Conservation (phyloP, 1,140 invertebrate species). For the Zaprionus vittiger region DNA sequence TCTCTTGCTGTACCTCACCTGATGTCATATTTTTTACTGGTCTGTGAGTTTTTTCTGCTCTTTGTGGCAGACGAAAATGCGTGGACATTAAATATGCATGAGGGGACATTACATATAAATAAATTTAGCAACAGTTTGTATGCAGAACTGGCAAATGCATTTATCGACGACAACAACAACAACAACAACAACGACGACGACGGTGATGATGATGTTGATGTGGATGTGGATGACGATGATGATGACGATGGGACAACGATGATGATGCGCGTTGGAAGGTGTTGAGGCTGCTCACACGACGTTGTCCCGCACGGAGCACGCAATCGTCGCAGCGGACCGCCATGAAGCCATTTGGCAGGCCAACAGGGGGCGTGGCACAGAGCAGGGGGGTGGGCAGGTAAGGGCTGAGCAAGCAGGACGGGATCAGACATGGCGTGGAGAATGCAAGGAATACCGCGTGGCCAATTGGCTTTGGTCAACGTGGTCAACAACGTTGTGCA, state of each 20-base stretch:
- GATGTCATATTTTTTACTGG: background rate
- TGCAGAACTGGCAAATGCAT: constrained; percentile 73
- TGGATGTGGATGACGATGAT: constrained; percentile 65
- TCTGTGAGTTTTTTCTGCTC: constrained; percentile 3
- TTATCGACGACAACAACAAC: constrained; percentile 68
- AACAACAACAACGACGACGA: constrained; percentile 23
- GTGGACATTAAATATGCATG: constrained; percentile 83
- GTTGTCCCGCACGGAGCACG: constrained; percentile 35
- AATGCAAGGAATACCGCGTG: constrained; percentile 25
- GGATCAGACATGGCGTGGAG: background rate
- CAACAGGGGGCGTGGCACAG: constrained; percentile 3
- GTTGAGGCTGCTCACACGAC: constrained; percentile 61
- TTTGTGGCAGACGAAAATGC: constrained; percentile 51
- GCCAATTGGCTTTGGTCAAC: constrained; percentile 39
- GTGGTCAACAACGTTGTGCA: constrained; percentile 60
- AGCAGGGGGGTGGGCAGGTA: background rate
- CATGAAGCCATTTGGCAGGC: constrained; percentile 60
- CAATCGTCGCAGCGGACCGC: constrained; percentile 60
- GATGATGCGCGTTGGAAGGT: constrained; percentile 71
- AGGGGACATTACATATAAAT: constrained; percentile 79
- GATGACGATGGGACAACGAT: constrained; percentile 57
- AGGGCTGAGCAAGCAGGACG: background rate
- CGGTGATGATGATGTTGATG: constrained; percentile 70
- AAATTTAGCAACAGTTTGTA: constrained; percentile 80
- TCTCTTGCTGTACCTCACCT: background rate